These are phyloP conservation scores for Picus viridis DNA, from an alignment of 2,797 vertebrate genomes.

Conservation along the genomic window DNA sequence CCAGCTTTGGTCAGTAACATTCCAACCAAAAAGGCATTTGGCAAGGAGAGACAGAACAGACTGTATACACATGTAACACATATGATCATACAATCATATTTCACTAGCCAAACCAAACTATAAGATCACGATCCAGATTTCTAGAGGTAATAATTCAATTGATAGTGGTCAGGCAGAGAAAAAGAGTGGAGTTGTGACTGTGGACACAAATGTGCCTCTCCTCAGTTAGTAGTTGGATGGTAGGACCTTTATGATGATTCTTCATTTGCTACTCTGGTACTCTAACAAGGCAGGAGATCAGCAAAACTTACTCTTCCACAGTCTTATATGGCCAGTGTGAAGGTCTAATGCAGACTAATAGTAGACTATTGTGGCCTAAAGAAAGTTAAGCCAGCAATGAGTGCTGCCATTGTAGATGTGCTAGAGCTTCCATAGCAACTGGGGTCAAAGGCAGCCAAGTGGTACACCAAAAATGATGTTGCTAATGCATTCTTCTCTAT, in stretches of 20 bases:
- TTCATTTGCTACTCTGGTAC: not conserved
- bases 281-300: not conserved
- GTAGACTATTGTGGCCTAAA: no score
- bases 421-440: no score
- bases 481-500: no score
- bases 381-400: no score
- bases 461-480: no score
- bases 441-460: no score
- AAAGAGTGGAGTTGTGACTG: not conserved
- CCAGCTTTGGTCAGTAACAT: not conserved
- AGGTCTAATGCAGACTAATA: no score
- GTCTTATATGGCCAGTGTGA: no score
- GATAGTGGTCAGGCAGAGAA: not conserved
- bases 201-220: not conserved
- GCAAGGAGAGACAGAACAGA: not conserved
- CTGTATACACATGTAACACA: not conserved
- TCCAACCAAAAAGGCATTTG: not conserved
- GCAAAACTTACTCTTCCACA: no score
- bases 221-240: not conserved
- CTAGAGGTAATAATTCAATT: not conserved
- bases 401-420: no score
- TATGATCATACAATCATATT: not conserved
- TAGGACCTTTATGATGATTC: not conserved
- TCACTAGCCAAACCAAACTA: not conserved
- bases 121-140: not conserved